These are phyloP conservation scores for Pelosia muscerda DNA, from an alignment of 2,888 invertebrate species.

Conservation along the genomic window DNA sequence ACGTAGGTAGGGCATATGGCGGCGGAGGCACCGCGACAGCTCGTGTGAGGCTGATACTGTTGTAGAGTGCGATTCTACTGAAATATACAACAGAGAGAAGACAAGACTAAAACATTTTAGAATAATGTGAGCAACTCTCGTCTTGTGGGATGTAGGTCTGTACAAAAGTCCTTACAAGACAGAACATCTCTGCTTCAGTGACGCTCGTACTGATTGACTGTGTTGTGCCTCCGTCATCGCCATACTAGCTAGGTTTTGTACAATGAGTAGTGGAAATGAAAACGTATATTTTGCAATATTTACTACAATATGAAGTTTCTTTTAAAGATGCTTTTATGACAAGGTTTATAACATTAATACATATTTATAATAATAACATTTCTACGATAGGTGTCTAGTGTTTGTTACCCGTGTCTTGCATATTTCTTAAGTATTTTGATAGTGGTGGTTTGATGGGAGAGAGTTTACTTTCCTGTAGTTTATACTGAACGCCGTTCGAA, in stretches of 20 bases:
- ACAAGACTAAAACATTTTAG: not conserved
- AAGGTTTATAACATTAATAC: slow-evolving; percentile 12
- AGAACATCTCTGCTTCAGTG: not conserved
- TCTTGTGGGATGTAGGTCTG: not conserved
- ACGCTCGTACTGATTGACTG: not conserved
- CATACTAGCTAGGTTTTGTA: slow-evolving; percentile 24
- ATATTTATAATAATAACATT: slow-evolving; percentile 7
- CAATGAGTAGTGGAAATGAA: slow-evolving; percentile 16
- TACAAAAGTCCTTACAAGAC: not conserved
- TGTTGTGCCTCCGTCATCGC: not conserved
- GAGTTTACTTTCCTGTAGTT: not conserved
- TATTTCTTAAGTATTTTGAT: not conserved
- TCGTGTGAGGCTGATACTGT: no score
- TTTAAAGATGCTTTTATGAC: slow-evolving; percentile 32
- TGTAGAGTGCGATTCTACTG: not conserved
- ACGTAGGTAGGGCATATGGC: slow-evolving; percentile 10
- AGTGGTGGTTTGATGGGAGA: not conserved
- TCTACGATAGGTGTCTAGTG: not conserved
- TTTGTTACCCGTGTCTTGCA: not conserved
- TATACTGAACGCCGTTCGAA: not conserved
- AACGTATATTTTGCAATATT: slow-evolving; percentile 27
- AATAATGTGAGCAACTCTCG: not conserved
- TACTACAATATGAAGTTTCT: slow-evolving; percentile 13
- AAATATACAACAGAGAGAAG: no score
- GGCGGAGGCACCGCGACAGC: not conserved